Percentiles rank a stretch among this genome's conserved stretches.
These are phyloP conservation scores for Temnothorax unifasciatus DNA, from an alignment of 2,888 invertebrate species.

Conservation along the genomic window DNA sequence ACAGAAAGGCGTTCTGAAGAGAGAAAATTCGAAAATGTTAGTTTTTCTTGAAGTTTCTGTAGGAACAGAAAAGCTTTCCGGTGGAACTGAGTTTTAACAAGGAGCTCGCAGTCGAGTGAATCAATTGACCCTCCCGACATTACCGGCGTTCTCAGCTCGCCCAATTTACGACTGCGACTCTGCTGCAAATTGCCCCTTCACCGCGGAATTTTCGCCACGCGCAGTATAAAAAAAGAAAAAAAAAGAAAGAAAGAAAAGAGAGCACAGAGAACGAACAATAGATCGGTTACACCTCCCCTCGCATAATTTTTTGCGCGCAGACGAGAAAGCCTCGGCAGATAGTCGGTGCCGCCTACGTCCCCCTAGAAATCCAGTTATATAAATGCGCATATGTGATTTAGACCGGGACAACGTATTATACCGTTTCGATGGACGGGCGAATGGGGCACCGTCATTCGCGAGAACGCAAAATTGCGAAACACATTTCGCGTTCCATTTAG, in stretches of 20 bases:
- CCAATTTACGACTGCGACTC: slow-evolving; percentile 14
- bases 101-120: slow-evolving; percentile 25
- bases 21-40: background rate
- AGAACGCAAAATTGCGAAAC: slow-evolving; percentile 40
- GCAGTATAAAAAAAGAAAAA: background rate
- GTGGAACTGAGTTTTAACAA: slow-evolving; percentile 21
- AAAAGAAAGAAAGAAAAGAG: background rate
- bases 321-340: background rate
- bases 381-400: slow-evolving; percentile 53
- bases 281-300: background rate
- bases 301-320: background rate
- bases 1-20: too few relatives aligned
- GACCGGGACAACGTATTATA: slow-evolving; percentile 35
- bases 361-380: slow-evolving; percentile 47
- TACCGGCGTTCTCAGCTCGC: slow-evolving; percentile 11
- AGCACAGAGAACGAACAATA: slow-evolving; percentile 13
- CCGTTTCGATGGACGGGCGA: slow-evolving; percentile 33
- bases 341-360: slow-evolving; percentile 18
- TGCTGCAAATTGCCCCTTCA: slow-evolving; percentile 27
- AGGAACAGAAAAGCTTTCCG: slow-evolving; percentile 48
- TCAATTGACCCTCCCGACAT: slow-evolving; percentile 40
- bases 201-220: slow-evolving; percentile 13
- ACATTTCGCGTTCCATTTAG: slow-evolving; percentile 48
- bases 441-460: slow-evolving; percentile 5
- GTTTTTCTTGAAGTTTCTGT: slow-evolving; percentile 23